Evolutionary conservation across 2,113 vertebrate genomes (phyloP).

Genomic region (Platycercus adscitus): DNA sequence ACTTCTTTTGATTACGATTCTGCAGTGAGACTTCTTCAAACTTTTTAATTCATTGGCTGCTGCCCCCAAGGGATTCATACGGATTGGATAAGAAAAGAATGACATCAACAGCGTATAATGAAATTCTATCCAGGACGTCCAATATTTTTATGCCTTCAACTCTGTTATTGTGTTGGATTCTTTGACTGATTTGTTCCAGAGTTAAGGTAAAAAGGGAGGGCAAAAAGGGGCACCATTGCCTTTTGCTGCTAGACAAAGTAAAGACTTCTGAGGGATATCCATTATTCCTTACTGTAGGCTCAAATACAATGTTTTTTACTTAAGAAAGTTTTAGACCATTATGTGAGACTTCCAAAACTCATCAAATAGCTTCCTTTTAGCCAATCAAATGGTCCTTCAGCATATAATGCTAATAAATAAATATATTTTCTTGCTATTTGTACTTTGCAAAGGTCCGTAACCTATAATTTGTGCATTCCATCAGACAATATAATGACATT

Average conservation of each 20-base stretch:
- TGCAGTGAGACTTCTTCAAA: slow-evolving; percentile 21
- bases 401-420: slow-evolving; percentile 31
- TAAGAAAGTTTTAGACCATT: slow-evolving; percentile 56
- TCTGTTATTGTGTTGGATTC: slow-evolving; percentile 59
- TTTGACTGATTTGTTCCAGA: slow-evolving; percentile 61
- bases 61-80: slow-evolving; percentile 51
- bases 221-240: slow-evolving; percentile 51
- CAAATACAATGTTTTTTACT: slow-evolving; percentile 58
- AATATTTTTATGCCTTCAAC: slow-evolving; percentile 53
- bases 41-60: slow-evolving; percentile 53
- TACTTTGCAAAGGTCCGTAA: not conserved
- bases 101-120: slow-evolving; percentile 49
- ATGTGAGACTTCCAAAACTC: slow-evolving; percentile 39
- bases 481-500: not conserved
- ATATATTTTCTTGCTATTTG: not conserved
- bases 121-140: slow-evolving; percentile 32
- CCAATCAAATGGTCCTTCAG: not conserved
- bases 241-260: slow-evolving; percentile 60
- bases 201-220: slow-evolving; percentile 61
- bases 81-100: slow-evolving; percentile 60
- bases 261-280: slow-evolving; percentile 39
- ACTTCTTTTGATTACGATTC: slow-evolving; percentile 55
- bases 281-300: slow-evolving; percentile 57
- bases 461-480: not conserved
- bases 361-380: slow-evolving; percentile 7